Evolutionary conservation across 2,113 vertebrate genomes (phyloP), one percentile per base, ranked within the genome.

Genomic region (Cariama cristata): DNA sequence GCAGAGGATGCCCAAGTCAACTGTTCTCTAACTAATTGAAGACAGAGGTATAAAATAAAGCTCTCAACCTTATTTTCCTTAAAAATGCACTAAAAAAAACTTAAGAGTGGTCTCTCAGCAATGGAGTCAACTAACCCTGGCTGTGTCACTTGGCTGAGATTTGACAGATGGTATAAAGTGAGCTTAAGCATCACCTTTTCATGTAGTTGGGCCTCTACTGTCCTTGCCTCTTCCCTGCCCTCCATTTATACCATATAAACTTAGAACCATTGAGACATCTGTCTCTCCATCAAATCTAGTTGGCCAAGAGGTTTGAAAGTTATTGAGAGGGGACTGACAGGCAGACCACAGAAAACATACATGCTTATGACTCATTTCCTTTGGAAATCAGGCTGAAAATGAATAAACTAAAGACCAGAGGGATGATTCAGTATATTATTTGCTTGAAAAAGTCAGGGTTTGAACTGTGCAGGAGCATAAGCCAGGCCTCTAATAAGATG

Each of bases 291-390:
- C 30, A 66, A 74, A 77, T 55, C 0, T 3, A 76, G 40, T 9
- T 59, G 47, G 79, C 44, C 74, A 82, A 56, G 33, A 95, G 88
- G 66, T 90, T 40, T 82, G 52, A 85, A 90, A 86, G 79, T 62
- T 93, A 81, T 12, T 42, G 45, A 86, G 80, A 79, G 35, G 14
- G 45, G n/a, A 58, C 50, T 66, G 82, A 88, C 40, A 73, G 38
- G 66, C 64, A 68, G 85, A 81, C 38, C 42, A 56, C 75, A 73
- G 75, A 63, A 92, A 88, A 80, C 55, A 71, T 42, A 76, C 9
- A 15, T 79, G 73, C 40, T 86, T 66, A n/a, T 38, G 66, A 95
- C 40, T 96, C 68, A 58, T 56, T 92, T 86, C 58, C 75, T 93
- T 75, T 60, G 71, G 56, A 92, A 90, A 85, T 82, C 33, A 64